A percentile compares a stretch with the other conserved stretches of the same genome.
These are phyloP conservation scores for Cricetomys ansorgei DNA, from an alignment of 2,113 vertebrate genomes.

Conservation along the genomic window DNA sequence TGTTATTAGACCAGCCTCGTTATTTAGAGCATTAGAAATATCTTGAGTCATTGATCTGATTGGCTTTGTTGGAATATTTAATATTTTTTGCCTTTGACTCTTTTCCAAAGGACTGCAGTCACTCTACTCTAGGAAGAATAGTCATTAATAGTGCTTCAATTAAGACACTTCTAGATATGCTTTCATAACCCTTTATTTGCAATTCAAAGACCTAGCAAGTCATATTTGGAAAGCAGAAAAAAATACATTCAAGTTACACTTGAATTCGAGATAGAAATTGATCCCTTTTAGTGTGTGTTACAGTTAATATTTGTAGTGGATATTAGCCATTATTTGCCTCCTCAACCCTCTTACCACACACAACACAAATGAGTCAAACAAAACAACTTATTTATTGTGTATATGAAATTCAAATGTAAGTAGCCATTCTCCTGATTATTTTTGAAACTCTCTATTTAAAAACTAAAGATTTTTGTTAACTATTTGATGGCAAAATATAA, in stretches of 20 bases:
- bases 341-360: neutral
- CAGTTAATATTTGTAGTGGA: neutral
- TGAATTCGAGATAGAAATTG: constrained; percentile 23
- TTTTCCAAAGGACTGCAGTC: neutral
- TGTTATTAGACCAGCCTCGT: constrained; percentile 25
- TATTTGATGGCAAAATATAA: constrained; percentile 22
- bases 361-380: neutral
- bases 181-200: neutral
- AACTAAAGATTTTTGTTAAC: constrained; percentile 15
- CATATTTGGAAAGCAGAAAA: constrained; percentile 25
- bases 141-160: neutral
- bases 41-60: neutral
- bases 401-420: constrained; percentile 18
- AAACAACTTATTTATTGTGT: neutral
- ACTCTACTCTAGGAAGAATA: neutral
- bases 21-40: constrained; percentile 64
- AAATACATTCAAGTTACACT: neutral
- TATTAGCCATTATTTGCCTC: neutral
- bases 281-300: constrained; percentile 1
- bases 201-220: neutral
- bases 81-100: neutral
- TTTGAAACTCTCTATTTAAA: neutral
- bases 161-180: neutral
- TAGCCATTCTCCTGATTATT: neutral
- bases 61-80: neutral